A percentile compares a stretch with the other conserved stretches of the same genome.
phyloP scores from a whole-genome alignment of 2,797 vertebrate genomes.

The Steatocranus sp. region DNA sequence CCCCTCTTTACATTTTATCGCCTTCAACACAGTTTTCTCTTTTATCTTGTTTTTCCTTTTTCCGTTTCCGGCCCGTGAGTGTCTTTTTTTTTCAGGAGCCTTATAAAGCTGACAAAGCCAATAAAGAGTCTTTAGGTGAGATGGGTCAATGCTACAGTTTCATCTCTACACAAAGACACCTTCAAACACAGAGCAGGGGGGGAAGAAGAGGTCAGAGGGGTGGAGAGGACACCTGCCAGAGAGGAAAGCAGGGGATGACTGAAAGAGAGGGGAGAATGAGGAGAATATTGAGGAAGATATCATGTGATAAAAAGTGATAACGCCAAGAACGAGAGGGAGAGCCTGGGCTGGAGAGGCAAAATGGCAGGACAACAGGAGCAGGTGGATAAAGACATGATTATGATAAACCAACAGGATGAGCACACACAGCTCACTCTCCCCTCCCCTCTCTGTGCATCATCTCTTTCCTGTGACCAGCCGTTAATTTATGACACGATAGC shows the following conservation, averaged over 20 bases:
- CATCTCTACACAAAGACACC: conserved; percentile 40
- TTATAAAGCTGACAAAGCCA: conserved; percentile 46
- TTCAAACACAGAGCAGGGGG: conserved; percentile 29
- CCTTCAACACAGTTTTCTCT: neutral
- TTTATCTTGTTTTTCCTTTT: conserved; percentile 9
- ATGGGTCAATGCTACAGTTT: conserved; percentile 43
- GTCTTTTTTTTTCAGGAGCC: neutral
- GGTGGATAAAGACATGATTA: conserved; percentile 48
- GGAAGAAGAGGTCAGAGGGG: conserved; percentile 14
- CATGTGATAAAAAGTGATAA: neutral
- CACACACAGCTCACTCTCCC: neutral
- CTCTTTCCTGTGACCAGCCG: conserved; percentile 28
- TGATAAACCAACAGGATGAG: conserved; percentile 58
- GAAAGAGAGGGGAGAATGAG: neutral
- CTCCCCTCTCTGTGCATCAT: conserved; percentile 2
- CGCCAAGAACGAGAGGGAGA: neutral
- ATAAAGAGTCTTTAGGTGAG: conserved; percentile 37
- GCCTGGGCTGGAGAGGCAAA: neutral
- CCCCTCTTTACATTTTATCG: conserved; percentile 2
- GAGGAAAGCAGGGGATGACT: neutral
- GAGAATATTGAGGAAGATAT: neutral
- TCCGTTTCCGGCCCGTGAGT: neutral
- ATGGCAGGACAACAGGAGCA: conserved; percentile 38
- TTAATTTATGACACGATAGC: conserved; percentile 67
- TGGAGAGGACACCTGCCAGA: neutral